Percentiles rank a stretch among this genome's conserved stretches.
Evolutionary conservation across 2,888 invertebrate species (phyloP).

Genomic region (Oxyteleia sp.): DNA sequence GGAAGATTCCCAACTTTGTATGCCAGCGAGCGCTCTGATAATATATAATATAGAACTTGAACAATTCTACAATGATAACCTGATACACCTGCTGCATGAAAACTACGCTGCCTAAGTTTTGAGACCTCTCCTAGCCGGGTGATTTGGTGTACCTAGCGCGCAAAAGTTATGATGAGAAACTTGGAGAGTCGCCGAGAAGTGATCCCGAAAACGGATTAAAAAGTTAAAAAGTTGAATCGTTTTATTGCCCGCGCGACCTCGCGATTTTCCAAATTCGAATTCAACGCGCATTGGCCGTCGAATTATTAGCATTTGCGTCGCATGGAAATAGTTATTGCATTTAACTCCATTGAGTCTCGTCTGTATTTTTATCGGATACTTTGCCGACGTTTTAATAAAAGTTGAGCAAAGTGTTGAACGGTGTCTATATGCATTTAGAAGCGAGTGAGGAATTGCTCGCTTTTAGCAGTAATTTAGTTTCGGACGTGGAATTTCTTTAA

Average conservation of each 20-base stretch:
- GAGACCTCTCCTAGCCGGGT: conserved; percentile 36
- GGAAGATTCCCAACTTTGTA: conserved; percentile 58
- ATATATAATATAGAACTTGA: conserved; percentile 62
- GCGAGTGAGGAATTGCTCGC: too few relatives aligned
- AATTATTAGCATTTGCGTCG: background rate
- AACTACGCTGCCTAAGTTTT: conserved; percentile 55
- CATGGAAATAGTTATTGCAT: background rate
- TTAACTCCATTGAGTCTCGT: background rate
- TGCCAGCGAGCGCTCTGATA: conserved; percentile 32
- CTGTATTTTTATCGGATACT: background rate
- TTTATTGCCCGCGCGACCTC: conserved; percentile 22
- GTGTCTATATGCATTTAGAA: background rate
- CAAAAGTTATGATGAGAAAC: conserved; percentile 30
- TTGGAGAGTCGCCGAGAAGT: conserved; percentile 20
- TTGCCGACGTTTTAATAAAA: background rate
- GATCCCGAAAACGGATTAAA: conserved; percentile 49
- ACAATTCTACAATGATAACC: conserved; percentile 70
- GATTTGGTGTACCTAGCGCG: conserved; percentile 34
- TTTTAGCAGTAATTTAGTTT: too few relatives aligned
- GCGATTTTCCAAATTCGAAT: conserved; percentile 26
- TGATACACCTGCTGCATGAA: conserved; percentile 68
- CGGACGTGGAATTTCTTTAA: too few relatives aligned
- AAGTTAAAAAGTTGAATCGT: conserved; percentile 51
- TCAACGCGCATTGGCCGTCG: background rate
- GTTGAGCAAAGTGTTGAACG: background rate